Conservation (phyloP, 2,888 invertebrate species). For the Myathropa florea region DNA sequence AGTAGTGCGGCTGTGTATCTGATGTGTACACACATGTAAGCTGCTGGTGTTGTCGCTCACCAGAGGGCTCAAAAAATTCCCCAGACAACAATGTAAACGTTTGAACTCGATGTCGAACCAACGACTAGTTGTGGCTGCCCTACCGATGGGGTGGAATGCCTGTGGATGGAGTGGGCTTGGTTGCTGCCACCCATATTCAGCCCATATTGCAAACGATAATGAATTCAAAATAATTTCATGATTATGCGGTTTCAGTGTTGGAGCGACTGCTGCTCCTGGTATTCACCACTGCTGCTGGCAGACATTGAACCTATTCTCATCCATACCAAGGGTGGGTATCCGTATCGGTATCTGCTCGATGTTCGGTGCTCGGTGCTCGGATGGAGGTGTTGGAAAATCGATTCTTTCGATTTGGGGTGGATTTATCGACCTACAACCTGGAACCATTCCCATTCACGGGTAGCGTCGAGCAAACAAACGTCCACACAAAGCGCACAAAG, state of each 20-base stretch:
- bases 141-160: not conserved
- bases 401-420: conserved; percentile 57
- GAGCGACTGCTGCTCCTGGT: not conserved
- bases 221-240: conserved; percentile 64
- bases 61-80: conserved; percentile 36
- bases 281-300: conserved; percentile 3
- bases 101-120: conserved; percentile 29
- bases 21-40: conserved; percentile 40
- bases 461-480: conserved; percentile 31
- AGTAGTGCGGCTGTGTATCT: conserved; percentile 34
- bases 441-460: conserved; percentile 16
- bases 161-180: not conserved
- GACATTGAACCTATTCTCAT: conserved; percentile 33
- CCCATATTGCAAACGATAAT: conserved; percentile 56
- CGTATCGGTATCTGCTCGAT: conserved; percentile 10
- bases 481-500: conserved; percentile 17
- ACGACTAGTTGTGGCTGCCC: not conserved
- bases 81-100: conserved; percentile 58
- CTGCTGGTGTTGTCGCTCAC: not conserved
- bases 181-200: not conserved
- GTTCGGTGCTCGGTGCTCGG: not conserved
- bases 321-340: conserved; percentile 6
- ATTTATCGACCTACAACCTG: conserved; percentile 59
- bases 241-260: conserved; percentile 49
- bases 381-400: conserved; percentile 59